Conservation (phyloP, 2,888 invertebrate species). For the Folsomia manolachei region DNA sequence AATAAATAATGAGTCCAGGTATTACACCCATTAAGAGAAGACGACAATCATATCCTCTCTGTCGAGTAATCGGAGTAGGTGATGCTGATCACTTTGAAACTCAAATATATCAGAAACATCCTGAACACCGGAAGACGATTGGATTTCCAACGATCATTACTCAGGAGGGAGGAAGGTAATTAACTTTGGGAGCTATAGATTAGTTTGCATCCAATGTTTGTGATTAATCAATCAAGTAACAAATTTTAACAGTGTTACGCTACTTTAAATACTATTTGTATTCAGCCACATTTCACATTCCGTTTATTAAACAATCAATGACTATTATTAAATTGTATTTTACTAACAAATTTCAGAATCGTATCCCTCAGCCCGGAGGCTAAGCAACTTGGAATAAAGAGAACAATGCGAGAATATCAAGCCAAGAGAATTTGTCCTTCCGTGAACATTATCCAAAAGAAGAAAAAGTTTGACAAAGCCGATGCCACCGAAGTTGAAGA, state of each 20-base stretch:
- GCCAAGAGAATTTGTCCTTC: neutral
- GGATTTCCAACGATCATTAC: neutral
- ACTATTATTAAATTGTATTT: neutral
- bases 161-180: neutral
- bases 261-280: neutral
- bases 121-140: neutral
- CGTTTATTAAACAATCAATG: neutral
- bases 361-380: neutral
- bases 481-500: neutral
- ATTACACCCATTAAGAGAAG: no score
- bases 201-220: no score
- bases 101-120: neutral
- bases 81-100: constrained; percentile 2
- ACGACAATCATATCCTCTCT: no score
- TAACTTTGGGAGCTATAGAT: no score
- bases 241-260: neutral
- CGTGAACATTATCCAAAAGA: neutral
- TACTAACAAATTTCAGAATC: neutral
- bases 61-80: neutral
- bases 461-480: neutral
- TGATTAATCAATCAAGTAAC: no score
- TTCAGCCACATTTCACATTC: neutral
- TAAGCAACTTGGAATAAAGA: neutral
- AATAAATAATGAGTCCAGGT: no score
- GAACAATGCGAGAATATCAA: neutral